Conservation (phyloP, 2,797 vertebrate species). For the Sciaenops ocellatus region DNA sequence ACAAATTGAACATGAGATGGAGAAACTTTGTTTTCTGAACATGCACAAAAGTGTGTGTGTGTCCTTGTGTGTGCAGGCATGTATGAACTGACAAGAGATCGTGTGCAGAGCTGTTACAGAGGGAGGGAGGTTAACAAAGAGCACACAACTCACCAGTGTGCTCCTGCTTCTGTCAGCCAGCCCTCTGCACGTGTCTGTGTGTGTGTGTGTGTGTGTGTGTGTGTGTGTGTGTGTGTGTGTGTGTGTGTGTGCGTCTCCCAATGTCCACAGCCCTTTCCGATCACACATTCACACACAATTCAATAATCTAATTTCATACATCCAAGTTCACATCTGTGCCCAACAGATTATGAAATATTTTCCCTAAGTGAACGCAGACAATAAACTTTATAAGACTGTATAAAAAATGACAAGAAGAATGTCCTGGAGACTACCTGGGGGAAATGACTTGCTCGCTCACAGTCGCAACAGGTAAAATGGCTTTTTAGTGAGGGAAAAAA, state of each 20-base stretch:
- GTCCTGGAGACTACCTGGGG: slow-evolving; percentile 33
- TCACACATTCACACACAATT: neutral
- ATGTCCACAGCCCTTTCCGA: slow-evolving; percentile 10
- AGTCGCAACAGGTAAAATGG: slow-evolving; percentile 53
- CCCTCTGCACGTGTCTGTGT: neutral
- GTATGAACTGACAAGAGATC: slow-evolving; percentile 26
- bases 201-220: neutral
- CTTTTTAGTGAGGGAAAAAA: slow-evolving; percentile 37
- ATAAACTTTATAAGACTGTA: slow-evolving; percentile 42
- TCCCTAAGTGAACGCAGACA: slow-evolving; percentile 51
- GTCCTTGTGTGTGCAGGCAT: neutral
- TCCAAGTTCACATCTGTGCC: slow-evolving; percentile 16
- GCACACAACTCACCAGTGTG: slow-evolving; percentile 16
- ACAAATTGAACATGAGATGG: neutral
- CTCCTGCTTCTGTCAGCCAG: slow-evolving; percentile 47
- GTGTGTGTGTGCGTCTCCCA: slow-evolving; percentile 9
- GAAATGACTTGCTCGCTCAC: slow-evolving; percentile 18
- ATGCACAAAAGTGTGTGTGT: slow-evolving; percentile 1
- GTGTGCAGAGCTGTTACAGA: slow-evolving; percentile 27
- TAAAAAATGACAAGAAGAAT: slow-evolving; percentile 47
- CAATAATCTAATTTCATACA: slow-evolving; percentile 43
- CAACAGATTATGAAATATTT: slow-evolving; percentile 52
- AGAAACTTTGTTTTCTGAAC: slow-evolving; percentile 4
- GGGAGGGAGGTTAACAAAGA: slow-evolving; percentile 36
- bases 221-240: neutral